Evolutionary conservation across 2,888 invertebrate genomes (phyloP), one percentile per base, ranked within the genome.

Genomic region (Andricus quercusramuli): DNA sequence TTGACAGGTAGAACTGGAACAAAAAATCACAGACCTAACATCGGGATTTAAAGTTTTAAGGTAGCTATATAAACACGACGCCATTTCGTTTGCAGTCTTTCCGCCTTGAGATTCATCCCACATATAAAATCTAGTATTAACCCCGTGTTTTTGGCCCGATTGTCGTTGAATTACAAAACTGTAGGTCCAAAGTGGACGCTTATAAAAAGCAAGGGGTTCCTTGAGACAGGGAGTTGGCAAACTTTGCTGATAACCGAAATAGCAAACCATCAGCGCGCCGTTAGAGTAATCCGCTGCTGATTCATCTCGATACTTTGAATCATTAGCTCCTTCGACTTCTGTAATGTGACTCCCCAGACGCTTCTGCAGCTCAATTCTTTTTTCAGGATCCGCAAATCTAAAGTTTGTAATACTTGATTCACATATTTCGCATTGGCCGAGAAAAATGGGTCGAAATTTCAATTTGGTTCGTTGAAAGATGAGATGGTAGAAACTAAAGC

Each of bases 21-120:
- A 82, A 41, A 78, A 76, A 20, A 78, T 68, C 4, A 70, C 70
- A 17, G 67, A 44, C 11, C 44, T 41, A 3, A 80, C 22, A 9
- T 5, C 15, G 9, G 22, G 4, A 20, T 70, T 59, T 9, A 84
- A 62, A 37, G 5, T 41, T 32, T 66, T 4, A 1, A 84, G 25
- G 70, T 80, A 85, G 13, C 51, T 17, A 78, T 67, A 82, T 29
- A 85, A 70, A 76, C 84, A 85, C 62, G 82, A 85, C 25, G 80
- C 79, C 51, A 85, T 82, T 66, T 85, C 85, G 78, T 86, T 87
- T 1, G 85, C 82, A 8, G 87, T 86, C 68, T 86, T 83, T 51
- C 81, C 79, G 20, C 79, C 87, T 25, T 82, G 78, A 11, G 66
- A 81, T 77, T 85, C 84, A 51, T 84, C 74, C 87, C 86, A 88